Conservation (phyloP, 2,113 vertebrate genomes). For the Platichthys flesus region DNA sequence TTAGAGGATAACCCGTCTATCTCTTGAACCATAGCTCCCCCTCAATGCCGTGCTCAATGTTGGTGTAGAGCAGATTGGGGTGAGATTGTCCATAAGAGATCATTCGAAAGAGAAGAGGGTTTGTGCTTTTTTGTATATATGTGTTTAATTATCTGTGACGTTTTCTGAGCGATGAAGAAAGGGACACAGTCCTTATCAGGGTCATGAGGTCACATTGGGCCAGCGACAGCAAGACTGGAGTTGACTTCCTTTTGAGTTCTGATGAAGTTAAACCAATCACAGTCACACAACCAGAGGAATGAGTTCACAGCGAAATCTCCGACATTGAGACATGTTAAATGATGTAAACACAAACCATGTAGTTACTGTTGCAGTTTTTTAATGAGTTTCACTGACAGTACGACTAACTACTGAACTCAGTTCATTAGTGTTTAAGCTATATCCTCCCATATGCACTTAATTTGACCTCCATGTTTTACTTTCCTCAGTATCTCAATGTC, state of each 20-base stretch:
- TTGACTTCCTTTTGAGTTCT: background rate
- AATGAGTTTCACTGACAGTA: slow-evolving; percentile 2
- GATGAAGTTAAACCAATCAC: slow-evolving; percentile 12
- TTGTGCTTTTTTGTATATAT: slow-evolving; percentile 12
- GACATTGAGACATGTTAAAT: background rate
- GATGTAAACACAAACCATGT: slow-evolving; percentile 1
- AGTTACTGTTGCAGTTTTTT: background rate
- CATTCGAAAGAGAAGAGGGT: background rate
- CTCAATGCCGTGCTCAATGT: no score
- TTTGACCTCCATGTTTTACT: background rate
- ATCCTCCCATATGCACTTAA: background rate
- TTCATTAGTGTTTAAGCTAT: background rate
- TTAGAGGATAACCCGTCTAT: background rate
- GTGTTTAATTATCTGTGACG: slow-evolving; percentile 13
- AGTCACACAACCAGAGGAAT: background rate
- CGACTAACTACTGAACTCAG: background rate
- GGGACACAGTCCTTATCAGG: background rate
- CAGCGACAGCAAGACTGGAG: background rate
- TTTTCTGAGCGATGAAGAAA: slow-evolving; percentile 41
- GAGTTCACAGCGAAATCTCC: background rate
- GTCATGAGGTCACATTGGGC: slow-evolving; percentile 38
- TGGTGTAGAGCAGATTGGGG: no score
- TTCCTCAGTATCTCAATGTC: slow-evolving; percentile 15
- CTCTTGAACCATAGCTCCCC: no score
- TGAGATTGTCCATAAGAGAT: no score